Percentiles rank a stretch among this genome's conserved stretches.
Conservation (phyloP, 2,888 invertebrate genomes). For the Euspilapteryx auroguttella region DNA sequence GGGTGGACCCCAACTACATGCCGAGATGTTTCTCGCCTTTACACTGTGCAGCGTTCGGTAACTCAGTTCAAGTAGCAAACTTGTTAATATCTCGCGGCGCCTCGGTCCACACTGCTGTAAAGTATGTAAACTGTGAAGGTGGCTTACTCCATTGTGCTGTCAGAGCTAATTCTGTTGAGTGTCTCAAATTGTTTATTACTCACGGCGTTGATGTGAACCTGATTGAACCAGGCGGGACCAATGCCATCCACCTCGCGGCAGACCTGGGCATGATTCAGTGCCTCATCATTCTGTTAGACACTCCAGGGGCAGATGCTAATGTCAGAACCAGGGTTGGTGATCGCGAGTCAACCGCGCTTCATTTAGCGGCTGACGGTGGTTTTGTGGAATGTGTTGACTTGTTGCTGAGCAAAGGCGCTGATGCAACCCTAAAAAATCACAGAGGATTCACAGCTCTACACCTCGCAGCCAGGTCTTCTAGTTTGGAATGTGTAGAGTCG, state of each 20-base stretch:
- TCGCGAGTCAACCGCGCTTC: constrained; percentile 77
- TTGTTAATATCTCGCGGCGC: constrained; percentile 75
- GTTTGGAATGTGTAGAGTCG: constrained; percentile 79
- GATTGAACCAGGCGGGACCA: constrained; percentile 74
- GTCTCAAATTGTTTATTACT: constrained; percentile 73
- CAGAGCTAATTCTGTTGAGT: constrained; percentile 79
- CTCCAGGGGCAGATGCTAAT: constrained; percentile 71
- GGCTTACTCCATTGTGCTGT: constrained; percentile 84
- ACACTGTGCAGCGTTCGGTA: constrained; percentile 89
- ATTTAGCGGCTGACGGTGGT: constrained; percentile 87
- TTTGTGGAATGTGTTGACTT: constrained; percentile 80
- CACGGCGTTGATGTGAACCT: constrained; percentile 77
- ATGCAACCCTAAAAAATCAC: constrained; percentile 73
- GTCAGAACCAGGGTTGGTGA: constrained; percentile 69
- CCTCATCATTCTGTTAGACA: constrained; percentile 73
- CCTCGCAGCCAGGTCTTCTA: constrained; percentile 78
- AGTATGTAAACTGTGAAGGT: constrained; percentile 69
- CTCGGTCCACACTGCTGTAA: constrained; percentile 68
- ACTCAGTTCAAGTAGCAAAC: constrained; percentile 78
- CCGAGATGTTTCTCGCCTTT: constrained; percentile 78
- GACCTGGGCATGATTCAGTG: constrained; percentile 78
- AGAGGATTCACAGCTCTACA: constrained; percentile 86
- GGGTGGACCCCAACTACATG: constrained; percentile 69
- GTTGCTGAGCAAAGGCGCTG: constrained; percentile 73
- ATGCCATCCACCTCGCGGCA: constrained; percentile 79